Evolutionary conservation across 2,797 vertebrate genomes (phyloP), one percentile per base, ranked within the genome.

Genomic region (Protonibea diacanthus): DNA sequence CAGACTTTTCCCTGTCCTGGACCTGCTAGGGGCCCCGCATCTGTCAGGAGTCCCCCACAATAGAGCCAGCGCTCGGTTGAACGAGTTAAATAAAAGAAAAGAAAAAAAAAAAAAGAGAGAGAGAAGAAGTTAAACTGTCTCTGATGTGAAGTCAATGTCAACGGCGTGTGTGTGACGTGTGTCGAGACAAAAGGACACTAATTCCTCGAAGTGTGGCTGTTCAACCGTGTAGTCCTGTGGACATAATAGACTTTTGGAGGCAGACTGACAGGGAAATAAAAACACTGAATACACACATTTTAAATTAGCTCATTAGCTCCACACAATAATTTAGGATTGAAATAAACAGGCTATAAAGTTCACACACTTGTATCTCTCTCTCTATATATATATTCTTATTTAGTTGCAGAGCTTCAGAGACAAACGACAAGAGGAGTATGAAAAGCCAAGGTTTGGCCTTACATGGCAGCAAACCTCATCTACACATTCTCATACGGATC

Each of bases 1-100:
- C 91, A 96, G 94, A 96, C 95, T 96, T 96, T 96, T 95, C 94
- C 96, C 94, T 93, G 93, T 95, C 95, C 89, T 71, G 94, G 94
- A 95, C 95, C 95, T 94, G 95, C 93, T 95, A 90, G 91, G 90
- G 91, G 91, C 94, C 80, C 83, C 81, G 94, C 96, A 96, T 96
- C 96, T 96, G 96, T 93, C 95, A 94, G 84, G 84, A 38, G 82
- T 73, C 85, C 80, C 80, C 85, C 82, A 95, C 94, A 95, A 91
- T 84, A 66, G 91, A 85, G 1, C 69, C 84, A 47, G 90, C 88
- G 88, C 88, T 90, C 92, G 91, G 87, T 95, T 95, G 92, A 90
- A 90, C 90, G 89, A 93, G 86, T 94, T 92, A 85, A 94, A 94
- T 88, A 94, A 93, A 92, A 92, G 90, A 88, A 83, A 82, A 86